phyloP scores from a whole-genome alignment of 2,113 vertebrate genomes.

The Platichthys stellatus region DNA sequence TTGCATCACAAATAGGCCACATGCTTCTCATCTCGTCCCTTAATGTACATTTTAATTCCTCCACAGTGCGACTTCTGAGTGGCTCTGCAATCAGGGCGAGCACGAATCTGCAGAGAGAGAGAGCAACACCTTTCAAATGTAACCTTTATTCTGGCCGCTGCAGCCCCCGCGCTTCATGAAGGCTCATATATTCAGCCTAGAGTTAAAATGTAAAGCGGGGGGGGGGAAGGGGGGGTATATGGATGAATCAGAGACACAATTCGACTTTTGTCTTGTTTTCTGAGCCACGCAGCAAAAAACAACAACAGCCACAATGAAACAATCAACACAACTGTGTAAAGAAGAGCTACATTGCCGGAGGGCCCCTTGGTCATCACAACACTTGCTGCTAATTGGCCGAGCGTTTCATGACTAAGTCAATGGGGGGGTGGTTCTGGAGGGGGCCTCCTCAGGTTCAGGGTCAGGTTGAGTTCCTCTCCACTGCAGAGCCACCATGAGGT shows the following conservation, averaged over 20 bases:
- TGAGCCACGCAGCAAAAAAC: background rate
- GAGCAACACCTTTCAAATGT: conserved; percentile 19
- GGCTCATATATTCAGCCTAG: background rate
- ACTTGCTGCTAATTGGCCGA: conserved; percentile 28
- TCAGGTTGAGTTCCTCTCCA: conserved; percentile 22
- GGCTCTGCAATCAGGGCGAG: conserved; percentile 21
- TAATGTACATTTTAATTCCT: conserved; percentile 44
- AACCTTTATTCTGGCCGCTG: conserved; percentile 27
- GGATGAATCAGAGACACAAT: background rate
- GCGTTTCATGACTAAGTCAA: conserved; percentile 42
- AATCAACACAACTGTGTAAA: background rate
- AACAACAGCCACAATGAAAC: background rate
- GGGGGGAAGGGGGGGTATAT: too few relatives aligned
- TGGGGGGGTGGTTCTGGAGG: conserved; percentile 2
- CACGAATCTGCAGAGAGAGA: conserved; percentile 18
- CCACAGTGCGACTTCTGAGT: conserved; percentile 37
- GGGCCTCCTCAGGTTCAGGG: background rate
- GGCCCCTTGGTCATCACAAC: too few relatives aligned
- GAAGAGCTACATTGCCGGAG: too few relatives aligned
- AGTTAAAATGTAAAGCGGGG: background rate
- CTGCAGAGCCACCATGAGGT: background rate
- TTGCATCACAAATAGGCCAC: conserved; percentile 65
- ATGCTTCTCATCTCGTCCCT: conserved; percentile 19
- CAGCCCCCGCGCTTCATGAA: too few relatives aligned
- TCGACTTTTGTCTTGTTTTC: conserved; percentile 7